Conservation (phyloP, 2,797 vertebrate species). For the Sebastes matsubarae region DNA sequence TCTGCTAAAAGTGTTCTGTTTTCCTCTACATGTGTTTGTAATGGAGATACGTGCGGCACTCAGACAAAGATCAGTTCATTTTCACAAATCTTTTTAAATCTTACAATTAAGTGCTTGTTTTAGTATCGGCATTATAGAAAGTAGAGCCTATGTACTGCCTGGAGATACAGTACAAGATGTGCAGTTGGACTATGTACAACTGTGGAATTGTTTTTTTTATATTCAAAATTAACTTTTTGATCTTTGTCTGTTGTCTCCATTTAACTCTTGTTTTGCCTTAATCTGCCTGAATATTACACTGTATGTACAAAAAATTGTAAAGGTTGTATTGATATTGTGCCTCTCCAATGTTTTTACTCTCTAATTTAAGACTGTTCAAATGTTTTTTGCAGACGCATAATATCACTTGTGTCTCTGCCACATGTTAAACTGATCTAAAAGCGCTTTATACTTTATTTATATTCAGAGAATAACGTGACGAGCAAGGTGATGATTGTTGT, state of each 20-base stretch:
- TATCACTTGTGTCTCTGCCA: constrained; percentile 33
- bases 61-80: constrained; percentile 15
- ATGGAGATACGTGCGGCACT: constrained; percentile 34
- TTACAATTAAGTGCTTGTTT: neutral
- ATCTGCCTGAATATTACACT: constrained; percentile 60
- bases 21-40: constrained; percentile 48
- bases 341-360: constrained; percentile 71
- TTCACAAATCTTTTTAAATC: neutral
- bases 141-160: neutral
- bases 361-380: constrained; percentile 68
- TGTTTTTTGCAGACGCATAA: constrained; percentile 33
- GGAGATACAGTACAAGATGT: neutral
- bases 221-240: neutral
- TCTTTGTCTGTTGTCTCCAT: constrained; percentile 39
- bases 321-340: constrained; percentile 74
- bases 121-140: neutral
- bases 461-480: constrained; percentile 45
- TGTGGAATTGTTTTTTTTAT: neutral
- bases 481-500: constrained; percentile 51
- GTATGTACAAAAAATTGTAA: constrained; percentile 64
- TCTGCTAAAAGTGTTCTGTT: constrained; percentile 11
- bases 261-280: constrained; percentile 77
- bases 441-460: constrained; percentile 30
- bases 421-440: constrained; percentile 34
- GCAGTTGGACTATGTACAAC: neutral